A percentile compares a stretch with the other conserved stretches of the same genome.
phyloP scores from a whole-genome alignment of 2,888 invertebrate genomes.

The Marasmarcha lunaedactyla region DNA sequence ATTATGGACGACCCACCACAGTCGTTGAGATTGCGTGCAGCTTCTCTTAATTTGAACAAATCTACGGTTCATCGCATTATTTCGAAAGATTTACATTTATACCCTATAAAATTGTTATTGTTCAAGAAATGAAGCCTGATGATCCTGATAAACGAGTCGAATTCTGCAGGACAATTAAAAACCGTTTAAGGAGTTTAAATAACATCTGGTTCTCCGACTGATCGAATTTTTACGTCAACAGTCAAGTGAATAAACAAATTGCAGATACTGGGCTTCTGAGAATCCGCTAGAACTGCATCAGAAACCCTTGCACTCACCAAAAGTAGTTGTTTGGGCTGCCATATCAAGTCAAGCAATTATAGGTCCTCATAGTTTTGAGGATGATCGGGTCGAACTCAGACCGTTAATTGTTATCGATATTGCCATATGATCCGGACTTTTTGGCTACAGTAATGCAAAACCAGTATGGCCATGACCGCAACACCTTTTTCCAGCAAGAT shows the following conservation, averaged over 20 bases:
- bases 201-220: conserved; percentile 10
- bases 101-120: conserved; percentile 18
- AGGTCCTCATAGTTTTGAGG: too few relatives aligned
- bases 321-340: too few relatives aligned
- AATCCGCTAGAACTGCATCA: too few relatives aligned
- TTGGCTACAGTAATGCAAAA: too few relatives aligned
- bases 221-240: conserved; percentile 18
- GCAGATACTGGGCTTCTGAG: too few relatives aligned
- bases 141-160: conserved; percentile 18
- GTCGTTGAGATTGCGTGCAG: conserved; percentile 16
- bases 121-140: conserved; percentile 21
- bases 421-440: too few relatives aligned
- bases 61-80: conserved; percentile 19
- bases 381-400: too few relatives aligned
- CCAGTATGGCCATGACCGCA: too few relatives aligned
- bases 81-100: conserved; percentile 16
- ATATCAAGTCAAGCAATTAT: too few relatives aligned
- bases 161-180: conserved; percentile 16
- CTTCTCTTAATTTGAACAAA: conserved; percentile 16
- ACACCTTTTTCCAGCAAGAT: not conserved
- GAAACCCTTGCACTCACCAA: too few relatives aligned
- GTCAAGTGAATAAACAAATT: conserved; percentile 7
- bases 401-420: too few relatives aligned
- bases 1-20: conserved; percentile 10
- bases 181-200: conserved; percentile 15